Evolutionary conservation across 2,797 vertebrate genomes (phyloP), one percentile per base, ranked within the genome.

Genomic region (Basileuterus tristriatus): DNA sequence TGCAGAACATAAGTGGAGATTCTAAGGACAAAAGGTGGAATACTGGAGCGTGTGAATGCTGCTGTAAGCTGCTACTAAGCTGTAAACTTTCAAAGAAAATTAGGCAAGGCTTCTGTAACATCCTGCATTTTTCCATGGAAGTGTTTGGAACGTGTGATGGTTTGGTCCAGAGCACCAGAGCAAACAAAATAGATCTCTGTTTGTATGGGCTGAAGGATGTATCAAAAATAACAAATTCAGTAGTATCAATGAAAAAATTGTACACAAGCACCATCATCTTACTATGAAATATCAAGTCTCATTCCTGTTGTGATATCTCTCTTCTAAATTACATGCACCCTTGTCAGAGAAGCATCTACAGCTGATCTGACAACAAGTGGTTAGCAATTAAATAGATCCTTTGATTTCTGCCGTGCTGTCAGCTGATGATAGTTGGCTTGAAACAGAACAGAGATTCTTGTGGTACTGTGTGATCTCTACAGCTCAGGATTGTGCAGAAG

Each of bases 371-470:
- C 83, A 83, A 69, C 50, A 89, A 86, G 55, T 68, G 78, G 43
- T 84, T 84, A 62, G 70, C 63, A 84, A 62, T 87, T 94, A 89
- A 90, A 86, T 71, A 30, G 53, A n/a, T 84, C 44, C 63, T 90
- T 84, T 94, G 81, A 75, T 92, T 93, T 87, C 65, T 81, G 2
- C 39, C 0, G 0, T 71, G 70, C 55, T 89, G 67, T 71, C 68
- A 64, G 89, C 77, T 91, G 83, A 46, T 82, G 70, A 60, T 68
- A 56, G 74, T 18, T 29, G 16, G 59, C 5, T 4, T 91, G 87
- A 76, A 92, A 82, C 87, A 81, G 41, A 90, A 53, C 55, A 47
- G 74, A 74, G 53, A 71, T 92, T 90, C 58, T 76, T 92, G 67
- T 89, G 80, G 36, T 75, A 34, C n/a, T 60, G 41, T 81, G 62